phyloP scores from a whole-genome alignment of 2,888 invertebrate species.

The Drosophila mulleri region DNA sequence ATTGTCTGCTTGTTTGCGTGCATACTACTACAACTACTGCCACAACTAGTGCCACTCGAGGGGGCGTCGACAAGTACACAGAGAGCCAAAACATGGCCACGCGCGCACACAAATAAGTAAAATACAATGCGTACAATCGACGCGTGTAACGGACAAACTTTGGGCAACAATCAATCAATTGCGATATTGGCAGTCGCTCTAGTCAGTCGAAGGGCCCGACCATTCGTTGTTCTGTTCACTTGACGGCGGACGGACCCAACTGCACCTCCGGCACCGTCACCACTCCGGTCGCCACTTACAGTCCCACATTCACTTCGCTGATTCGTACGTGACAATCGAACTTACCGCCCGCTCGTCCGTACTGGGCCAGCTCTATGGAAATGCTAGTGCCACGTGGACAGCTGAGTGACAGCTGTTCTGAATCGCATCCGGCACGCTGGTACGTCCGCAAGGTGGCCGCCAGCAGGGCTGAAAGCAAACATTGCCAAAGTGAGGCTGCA shows the following conservation, averaged over 20 bases:
- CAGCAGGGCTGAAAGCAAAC: conserved; percentile 90
- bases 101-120: conserved; percentile 60
- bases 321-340: conserved; percentile 55
- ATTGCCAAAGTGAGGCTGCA: conserved; percentile 44
- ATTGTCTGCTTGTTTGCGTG: conserved; percentile 29
- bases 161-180: conserved; percentile 72
- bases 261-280: not conserved
- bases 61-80: conserved; percentile 24
- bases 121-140: conserved; percentile 67
- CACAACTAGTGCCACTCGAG: conserved; percentile 11
- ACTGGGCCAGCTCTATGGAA: conserved; percentile 95
- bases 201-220: conserved; percentile 29
- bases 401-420: conserved; percentile 93
- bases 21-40: conserved; percentile 7
- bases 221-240: conserved; percentile 41
- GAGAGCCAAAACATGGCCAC: conserved; percentile 38
- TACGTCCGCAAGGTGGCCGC: conserved; percentile 96
- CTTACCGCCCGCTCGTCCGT: conserved; percentile 88
- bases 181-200: conserved; percentile 58
- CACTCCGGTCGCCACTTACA: conserved; percentile 15
- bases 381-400: conserved; percentile 97
- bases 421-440: conserved; percentile 96
- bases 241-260: conserved; percentile 6
- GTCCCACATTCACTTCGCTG: conserved; percentile 1
- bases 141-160: conserved; percentile 69